These are phyloP conservation scores for Palythoa caribaeorum DNA, from an alignment of 92 coral and sea anemone genomes.

Conservation along the genomic window DNA sequence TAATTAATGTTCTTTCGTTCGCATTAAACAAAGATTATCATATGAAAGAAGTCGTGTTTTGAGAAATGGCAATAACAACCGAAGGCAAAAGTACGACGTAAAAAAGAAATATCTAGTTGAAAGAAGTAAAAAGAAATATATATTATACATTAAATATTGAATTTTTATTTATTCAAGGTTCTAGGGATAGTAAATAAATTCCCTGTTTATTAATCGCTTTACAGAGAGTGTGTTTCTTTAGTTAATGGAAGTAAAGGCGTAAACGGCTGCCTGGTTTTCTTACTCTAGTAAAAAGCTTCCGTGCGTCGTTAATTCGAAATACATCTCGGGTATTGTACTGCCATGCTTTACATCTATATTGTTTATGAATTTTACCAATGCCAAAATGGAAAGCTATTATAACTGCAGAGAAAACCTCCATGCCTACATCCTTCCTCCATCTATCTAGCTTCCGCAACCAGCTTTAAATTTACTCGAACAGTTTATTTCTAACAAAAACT, in stretches of 20 bases:
- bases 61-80: conserved; percentile 64
- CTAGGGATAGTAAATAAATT: conserved; percentile 17
- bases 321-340: conserved; percentile 60
- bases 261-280: conserved; percentile 50
- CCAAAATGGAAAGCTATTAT: conserved; percentile 77
- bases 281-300: conserved; percentile 63
- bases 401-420: conserved; percentile 63
- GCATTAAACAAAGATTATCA: conserved; percentile 80
- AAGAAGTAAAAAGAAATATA: conserved; percentile 2
- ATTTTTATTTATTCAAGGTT: not conserved
- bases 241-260: conserved; percentile 62
- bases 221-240: conserved; percentile 45
- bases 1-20: conserved; percentile 81
- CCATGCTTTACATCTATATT: conserved; percentile 70
- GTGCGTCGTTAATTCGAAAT: conserved; percentile 65
- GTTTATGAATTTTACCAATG: conserved; percentile 84
- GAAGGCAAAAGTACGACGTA: conserved; percentile 42
- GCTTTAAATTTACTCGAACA: conserved; percentile 88
- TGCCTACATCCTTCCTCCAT: conserved; percentile 74
- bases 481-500: conserved; percentile 63
- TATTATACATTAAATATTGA: not conserved
- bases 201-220: conserved; percentile 40
- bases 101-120: conserved; percentile 16
- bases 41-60: conserved; percentile 66
- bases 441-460: conserved; percentile 86